These are phyloP conservation scores for Nomada flava DNA, from an alignment of 2,888 invertebrate species.

Conservation along the genomic window DNA sequence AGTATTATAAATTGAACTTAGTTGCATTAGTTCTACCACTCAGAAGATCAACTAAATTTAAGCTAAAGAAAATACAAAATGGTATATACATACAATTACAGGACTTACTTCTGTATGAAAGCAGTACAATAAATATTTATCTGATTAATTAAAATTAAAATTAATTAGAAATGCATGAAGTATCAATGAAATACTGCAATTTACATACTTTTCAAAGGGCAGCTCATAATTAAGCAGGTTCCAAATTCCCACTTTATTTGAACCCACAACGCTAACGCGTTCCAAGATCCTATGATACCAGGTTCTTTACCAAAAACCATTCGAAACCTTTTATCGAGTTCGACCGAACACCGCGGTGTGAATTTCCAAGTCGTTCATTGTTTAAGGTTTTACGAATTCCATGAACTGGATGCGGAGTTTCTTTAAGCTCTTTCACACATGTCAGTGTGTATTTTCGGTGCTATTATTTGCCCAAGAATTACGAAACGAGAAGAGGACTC, in stretches of 20 bases:
- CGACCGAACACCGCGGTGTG: slow-evolving; percentile 15
- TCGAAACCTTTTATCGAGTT: slow-evolving; percentile 26
- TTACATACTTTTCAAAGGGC: background rate
- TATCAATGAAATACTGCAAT: no score
- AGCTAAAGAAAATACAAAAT: no score
- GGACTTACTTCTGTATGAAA: no score
- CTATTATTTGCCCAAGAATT: slow-evolving; percentile 63
- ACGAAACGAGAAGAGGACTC: slow-evolving; percentile 52
- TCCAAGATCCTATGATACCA: background rate
- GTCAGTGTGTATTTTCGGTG: slow-evolving; percentile 61
- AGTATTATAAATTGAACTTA: no score
- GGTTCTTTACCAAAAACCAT: slow-evolving; percentile 22
- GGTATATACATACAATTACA: no score
- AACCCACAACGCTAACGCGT: background rate
- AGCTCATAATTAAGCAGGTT: no score
- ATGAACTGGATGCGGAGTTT: slow-evolving; percentile 57
- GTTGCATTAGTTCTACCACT: no score
- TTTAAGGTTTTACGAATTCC: slow-evolving; percentile 54
- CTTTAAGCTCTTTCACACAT: slow-evolving; percentile 58
- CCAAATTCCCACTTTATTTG: background rate
- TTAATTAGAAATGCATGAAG: no score
- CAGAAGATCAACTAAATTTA: no score
- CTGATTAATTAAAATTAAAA: no score
- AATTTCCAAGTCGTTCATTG: slow-evolving; percentile 48
- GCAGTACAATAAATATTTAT: no score